phyloP scores from a whole-genome alignment of 2,797 vertebrate genomes.

The Mus minutoides region DNA sequence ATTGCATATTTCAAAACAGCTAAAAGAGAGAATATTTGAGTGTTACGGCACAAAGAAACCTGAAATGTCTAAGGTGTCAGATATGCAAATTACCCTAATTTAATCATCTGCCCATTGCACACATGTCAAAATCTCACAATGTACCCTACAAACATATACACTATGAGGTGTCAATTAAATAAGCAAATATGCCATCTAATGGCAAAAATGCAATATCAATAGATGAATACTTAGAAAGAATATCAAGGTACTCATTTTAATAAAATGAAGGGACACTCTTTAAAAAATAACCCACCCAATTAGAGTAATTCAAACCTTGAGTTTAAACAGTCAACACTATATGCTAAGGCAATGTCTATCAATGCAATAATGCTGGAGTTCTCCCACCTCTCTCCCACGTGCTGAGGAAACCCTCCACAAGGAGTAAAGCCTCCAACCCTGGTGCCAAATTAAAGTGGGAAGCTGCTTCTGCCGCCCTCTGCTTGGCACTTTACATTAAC shows the following conservation, averaged over 20 bases:
- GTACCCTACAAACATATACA: not conserved
- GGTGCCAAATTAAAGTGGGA: conserved; percentile 75
- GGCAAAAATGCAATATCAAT: not conserved
- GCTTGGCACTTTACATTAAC: conserved; percentile 75
- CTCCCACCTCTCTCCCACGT: not conserved
- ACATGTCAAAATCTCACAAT: not conserved
- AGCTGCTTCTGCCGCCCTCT: conserved; percentile 60
- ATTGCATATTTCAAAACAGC: not conserved
- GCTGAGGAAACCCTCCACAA: conserved; percentile 42
- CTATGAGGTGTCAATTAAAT: not conserved
- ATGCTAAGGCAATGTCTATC: not conserved
- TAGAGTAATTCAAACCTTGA: conserved; percentile 54
- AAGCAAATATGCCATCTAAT: not conserved
- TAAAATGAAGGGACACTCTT: not conserved
- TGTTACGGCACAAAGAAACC: not conserved
- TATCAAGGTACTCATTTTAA: not conserved
- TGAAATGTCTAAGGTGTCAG: not conserved
- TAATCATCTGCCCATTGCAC: not conserved
- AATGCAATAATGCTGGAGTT: not conserved
- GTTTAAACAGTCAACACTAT: conserved; percentile 1
- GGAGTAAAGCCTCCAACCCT: conserved; percentile 66
- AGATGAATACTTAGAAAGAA: not conserved
- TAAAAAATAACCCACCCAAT: not conserved
- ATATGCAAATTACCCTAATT: not conserved
- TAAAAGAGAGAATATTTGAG: not conserved